phyloP scores from a whole-genome alignment of 2,113 vertebrate genomes.

The Tyto alba region DNA sequence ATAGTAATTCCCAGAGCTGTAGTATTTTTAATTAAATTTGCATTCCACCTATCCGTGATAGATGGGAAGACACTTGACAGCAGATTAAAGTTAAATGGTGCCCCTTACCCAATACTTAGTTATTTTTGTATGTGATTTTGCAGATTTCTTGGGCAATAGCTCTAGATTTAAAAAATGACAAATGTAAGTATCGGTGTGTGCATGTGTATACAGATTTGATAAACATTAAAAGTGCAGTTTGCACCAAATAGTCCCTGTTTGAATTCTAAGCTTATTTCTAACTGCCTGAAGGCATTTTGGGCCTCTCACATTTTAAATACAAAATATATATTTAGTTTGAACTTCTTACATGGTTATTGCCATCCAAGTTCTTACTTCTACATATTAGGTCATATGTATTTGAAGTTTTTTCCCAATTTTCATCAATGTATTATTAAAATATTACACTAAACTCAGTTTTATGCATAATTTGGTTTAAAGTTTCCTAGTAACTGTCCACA shows the following conservation, averaged over 20 bases:
- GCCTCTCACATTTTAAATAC: not conserved
- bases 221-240: not conserved
- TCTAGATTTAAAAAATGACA: not conserved
- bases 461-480: not conserved
- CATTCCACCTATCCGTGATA: not conserved
- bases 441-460: not conserved
- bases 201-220: not conserved
- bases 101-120: not conserved
- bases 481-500: not conserved
- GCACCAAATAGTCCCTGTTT: not conserved
- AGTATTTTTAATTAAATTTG: conserved; percentile 48
- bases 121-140: not conserved
- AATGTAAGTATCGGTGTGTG: not conserved
- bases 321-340: not conserved
- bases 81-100: conserved; percentile 10
- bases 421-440: not conserved
- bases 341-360: not conserved
- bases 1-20: conserved; percentile 14
- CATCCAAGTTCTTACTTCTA: not conserved
- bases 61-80: conserved; percentile 1
- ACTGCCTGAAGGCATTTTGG: not conserved
- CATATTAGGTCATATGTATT: not conserved
- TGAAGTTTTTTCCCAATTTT: not conserved
- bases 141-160: not conserved
- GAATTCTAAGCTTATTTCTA: not conserved